Base-by-base conservation (phyloP, 2,113 vertebrate genomes). In the Corvus hawaiiensis region DNA sequence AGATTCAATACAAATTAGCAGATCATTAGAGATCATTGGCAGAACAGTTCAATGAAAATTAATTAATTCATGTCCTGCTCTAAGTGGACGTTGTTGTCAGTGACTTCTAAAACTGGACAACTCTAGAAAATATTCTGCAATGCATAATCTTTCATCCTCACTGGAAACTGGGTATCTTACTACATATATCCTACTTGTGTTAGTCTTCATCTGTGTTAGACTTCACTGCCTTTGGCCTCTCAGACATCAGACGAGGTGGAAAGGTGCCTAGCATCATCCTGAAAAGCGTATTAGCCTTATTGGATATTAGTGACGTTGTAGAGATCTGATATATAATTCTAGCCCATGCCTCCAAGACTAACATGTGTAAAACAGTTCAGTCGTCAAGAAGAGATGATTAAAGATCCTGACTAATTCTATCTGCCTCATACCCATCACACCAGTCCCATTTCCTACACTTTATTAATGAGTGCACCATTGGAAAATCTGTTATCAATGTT, bases 391-490 rank as follows among this genome's bases (percentile, higher is more conserved):
- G n/a, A 61, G 68, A 92, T 62, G 33, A 94, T 86, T 93, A 93
- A 95, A 87, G 66, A 67, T 10, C 89, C 37, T 75, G 24, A 39
- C 30, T 84, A 92, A 63, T 73, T 71, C 81, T 67, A 49, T 84
- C 61, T 86, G 58, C 73, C 69, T 86, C 74, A 84, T 12, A 73
- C n/a, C n/a, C 27, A 3, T 68, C 2, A 1, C 59, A 91, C 44
- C 46, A 95, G 66, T 43, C 32, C 76, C 17, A 32, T 92, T 90
- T 64, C 41, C 35, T 83, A 48, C 12, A 3, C 56, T 91, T 92
- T 95, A 85, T 89, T 93, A 93, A 93, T 82, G 81, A 95, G 35
- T 33, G 27, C 33, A 93, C 59, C 37, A 73, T 14, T 63, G 63
- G 52, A 96, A 96, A 93, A 93, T 75, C 73, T 1, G 5, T 81